phyloP scores from a whole-genome alignment of 2,888 invertebrate species.

The Syrista parreyssii region DNA sequence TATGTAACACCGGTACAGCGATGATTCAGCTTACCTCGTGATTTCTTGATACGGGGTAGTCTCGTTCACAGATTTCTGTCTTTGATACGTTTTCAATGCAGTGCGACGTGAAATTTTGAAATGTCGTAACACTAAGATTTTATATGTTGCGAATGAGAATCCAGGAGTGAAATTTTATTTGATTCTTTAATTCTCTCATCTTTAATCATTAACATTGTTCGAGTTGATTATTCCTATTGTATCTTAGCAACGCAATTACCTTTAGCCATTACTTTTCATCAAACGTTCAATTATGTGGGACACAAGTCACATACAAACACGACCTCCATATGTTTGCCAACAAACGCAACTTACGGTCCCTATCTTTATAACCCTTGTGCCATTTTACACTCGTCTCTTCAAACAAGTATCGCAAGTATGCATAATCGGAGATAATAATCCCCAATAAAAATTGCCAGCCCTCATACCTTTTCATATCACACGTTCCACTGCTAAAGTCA shows the following conservation, averaged over 20 bases:
- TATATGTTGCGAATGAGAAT: not conserved
- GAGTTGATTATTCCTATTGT: not conserved
- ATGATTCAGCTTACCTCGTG: not conserved
- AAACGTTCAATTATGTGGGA: conserved; percentile 22
- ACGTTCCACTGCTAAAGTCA: not conserved
- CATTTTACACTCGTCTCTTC: conserved; percentile 66
- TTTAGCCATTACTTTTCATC: not conserved
- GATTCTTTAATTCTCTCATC: not conserved
- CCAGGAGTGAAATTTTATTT: not conserved
- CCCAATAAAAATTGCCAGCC: not conserved
- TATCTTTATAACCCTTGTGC: conserved; percentile 40
- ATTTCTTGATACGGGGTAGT: not conserved
- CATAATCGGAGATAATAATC: not conserved
- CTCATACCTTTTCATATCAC: not conserved
- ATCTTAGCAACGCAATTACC: not conserved
- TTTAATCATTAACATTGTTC: not conserved
- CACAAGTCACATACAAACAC: conserved; percentile 37
- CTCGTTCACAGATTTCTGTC: not conserved
- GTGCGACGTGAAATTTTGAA: not conserved
- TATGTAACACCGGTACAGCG: not conserved
- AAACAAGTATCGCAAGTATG: not conserved
- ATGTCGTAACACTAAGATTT: not conserved
- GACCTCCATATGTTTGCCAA: conserved; percentile 45
- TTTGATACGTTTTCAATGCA: not conserved
- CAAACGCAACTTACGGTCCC: conserved; percentile 37